A percentile compares a stretch with the other conserved stretches of the same genome.
phyloP scores from a whole-genome alignment of 2,113 vertebrate species.

The Gallinago jamesoni region DNA sequence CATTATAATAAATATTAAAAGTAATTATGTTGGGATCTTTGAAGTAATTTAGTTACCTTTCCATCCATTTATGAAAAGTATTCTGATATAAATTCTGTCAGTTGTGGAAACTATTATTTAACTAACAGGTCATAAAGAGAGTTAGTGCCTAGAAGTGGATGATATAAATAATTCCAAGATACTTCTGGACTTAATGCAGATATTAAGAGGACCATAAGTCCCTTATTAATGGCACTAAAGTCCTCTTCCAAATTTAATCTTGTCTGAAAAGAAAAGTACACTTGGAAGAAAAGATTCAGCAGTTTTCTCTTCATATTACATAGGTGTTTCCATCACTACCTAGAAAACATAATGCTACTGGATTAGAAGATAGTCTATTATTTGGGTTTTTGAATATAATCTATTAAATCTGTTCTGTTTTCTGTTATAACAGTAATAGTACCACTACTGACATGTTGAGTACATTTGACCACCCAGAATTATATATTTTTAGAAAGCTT shows the following conservation, averaged over 20 bases:
- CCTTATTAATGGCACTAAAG: background rate
- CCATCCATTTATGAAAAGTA: background rate
- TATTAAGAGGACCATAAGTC: background rate
- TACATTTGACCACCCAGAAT: background rate
- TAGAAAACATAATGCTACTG: background rate
- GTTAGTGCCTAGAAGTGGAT: background rate
- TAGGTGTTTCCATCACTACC: background rate
- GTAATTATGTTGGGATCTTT: background rate
- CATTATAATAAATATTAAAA: slow-evolving; percentile 4
- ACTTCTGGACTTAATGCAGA: background rate
- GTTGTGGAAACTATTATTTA: background rate
- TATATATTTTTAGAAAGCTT: background rate
- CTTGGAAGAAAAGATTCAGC: background rate
- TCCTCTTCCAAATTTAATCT: background rate
- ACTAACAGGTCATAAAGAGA: background rate
- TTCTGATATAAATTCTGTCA: background rate
- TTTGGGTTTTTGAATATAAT: background rate
- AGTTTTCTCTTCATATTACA: background rate
- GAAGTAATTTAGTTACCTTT: slow-evolving; percentile 9
- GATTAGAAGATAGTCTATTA: background rate
- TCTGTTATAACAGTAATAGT: background rate
- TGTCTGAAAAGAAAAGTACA: background rate
- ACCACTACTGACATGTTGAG: background rate
- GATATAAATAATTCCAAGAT: background rate
- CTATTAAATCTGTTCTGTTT: background rate